phyloP scores from a whole-genome alignment of 2,797 vertebrate species.

The Artibeus jamaicensis region DNA sequence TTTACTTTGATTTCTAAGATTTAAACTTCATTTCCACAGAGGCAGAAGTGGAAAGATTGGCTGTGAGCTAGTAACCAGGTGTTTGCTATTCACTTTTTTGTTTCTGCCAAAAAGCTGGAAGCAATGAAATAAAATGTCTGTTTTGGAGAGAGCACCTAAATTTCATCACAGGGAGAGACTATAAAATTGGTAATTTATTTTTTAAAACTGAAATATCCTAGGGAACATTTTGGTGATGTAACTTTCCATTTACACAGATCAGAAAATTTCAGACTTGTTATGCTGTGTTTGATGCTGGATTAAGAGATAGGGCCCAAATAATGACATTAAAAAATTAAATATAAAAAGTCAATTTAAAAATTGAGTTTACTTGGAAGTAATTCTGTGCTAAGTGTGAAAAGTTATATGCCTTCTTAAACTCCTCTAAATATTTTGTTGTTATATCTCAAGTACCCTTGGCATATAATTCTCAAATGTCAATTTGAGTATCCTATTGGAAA shows the following conservation, averaged over 20 bases:
- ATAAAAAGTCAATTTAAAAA: neutral
- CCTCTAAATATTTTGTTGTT: neutral
- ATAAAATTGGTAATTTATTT: slow-evolving; percentile 21
- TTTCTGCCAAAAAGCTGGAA: slow-evolving; percentile 62
- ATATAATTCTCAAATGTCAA: neutral
- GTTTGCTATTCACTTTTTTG: slow-evolving; percentile 62
- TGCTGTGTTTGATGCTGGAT: neutral
- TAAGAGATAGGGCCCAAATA: neutral
- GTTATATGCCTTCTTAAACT: neutral
- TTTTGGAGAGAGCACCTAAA: slow-evolving; percentile 26
- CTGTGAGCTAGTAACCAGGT: slow-evolving; percentile 64
- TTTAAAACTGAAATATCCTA: slow-evolving; percentile 14
- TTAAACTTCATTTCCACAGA: slow-evolving; percentile 51
- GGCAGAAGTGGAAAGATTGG: slow-evolving; percentile 22
- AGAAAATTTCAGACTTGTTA: neutral
- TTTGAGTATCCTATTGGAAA: neutral
- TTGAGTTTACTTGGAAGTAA: neutral
- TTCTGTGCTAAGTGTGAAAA: neutral
- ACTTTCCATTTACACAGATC: neutral
- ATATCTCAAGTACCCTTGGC: neutral
- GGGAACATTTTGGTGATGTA: slow-evolving; percentile 7
- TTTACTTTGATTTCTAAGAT: slow-evolving; percentile 57
- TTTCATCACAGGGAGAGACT: slow-evolving; percentile 5
- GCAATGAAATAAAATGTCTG: slow-evolving; percentile 36
- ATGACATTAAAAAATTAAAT: neutral